Base-by-base conservation (phyloP, 2,113 vertebrate genomes). In the Spizaetus ornatus region DNA sequence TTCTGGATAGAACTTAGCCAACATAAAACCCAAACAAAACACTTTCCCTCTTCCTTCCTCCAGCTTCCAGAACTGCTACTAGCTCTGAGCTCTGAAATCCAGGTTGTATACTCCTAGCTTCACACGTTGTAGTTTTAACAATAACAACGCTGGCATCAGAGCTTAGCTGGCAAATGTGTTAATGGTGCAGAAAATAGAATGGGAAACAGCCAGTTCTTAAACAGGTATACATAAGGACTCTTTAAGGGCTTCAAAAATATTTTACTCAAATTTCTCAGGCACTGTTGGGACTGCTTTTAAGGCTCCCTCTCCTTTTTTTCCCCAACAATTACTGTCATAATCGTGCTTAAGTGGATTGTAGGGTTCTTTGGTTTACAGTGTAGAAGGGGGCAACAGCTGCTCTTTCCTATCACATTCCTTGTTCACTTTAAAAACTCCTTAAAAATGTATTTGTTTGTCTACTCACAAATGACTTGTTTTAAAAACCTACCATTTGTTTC, bases 121-220 rank as follows among this genome's bases (percentile, higher is more conserved):
- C 71, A 50, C 4, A 10, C 7, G 9, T 88, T 81, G 71, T 65
- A 47, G n/a, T 88, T 88, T 91, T 81, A 95, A 55, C 45, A 83
- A 79, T 36, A 71, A 70, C 47, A 48, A 73, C 9, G 6, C 50
- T 93, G 86, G 34, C 36, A 11, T 62, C 82, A 48, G 86, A 93
- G 23, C 43, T 95, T 91, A 72, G 65, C 83, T 82, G 88, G 56
- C 42, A 94, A 80, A 79, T 85, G 58, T 90, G 66, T 69, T 90
- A 96, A 97, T 89, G 82, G 55, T 84, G 79, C 45, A 92, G 92
- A 90, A 96, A 86, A 66, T 77, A 95, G 61, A 90, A 91, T 59
- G 65, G 9, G 55, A 95, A 94, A 70, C 55, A 96, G n/a, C 25
- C 50, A 48, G 22, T 67, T 91, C 88, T 93, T 85, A 72, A 91